phyloP scores from a whole-genome alignment of 2,797 vertebrate genomes.

The Enteromius viviparus region DNA sequence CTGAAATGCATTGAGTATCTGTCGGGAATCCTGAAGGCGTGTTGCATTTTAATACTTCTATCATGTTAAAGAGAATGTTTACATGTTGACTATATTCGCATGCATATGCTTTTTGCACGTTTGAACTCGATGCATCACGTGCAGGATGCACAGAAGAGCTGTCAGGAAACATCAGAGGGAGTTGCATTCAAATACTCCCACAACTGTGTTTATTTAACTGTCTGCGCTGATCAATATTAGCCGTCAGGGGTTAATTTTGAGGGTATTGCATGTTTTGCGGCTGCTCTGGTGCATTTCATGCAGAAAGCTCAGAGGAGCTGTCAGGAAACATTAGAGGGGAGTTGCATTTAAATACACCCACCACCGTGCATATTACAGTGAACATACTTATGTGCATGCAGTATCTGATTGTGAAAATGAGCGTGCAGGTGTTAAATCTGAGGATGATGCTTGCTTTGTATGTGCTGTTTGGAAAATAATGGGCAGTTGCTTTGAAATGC shows the following conservation, averaged over 20 bases:
- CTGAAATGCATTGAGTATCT: background rate
- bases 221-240: background rate
- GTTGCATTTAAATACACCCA: conserved; percentile 28
- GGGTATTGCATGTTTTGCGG: background rate
- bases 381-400: background rate
- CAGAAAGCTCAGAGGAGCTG: conserved; percentile 10
- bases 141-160: conserved; percentile 9
- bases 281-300: conserved; percentile 4
- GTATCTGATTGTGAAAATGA: background rate
- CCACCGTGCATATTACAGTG: conserved; percentile 3
- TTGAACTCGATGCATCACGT: conserved; percentile 8
- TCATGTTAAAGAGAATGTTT: background rate
- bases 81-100: background rate
- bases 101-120: background rate
- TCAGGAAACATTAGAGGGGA: conserved; percentile 13
- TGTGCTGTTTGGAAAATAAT: background rate
- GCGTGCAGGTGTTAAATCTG: background rate
- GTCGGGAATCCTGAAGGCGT: background rate
- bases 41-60: background rate
- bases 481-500: background rate
- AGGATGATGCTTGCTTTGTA: background rate
- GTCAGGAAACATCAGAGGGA: conserved; percentile 1
- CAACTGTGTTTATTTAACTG: background rate
- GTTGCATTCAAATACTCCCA: background rate
- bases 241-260: background rate